phyloP scores from a whole-genome alignment of 2,888 invertebrate genomes.

The Diarsia dahlii region DNA sequence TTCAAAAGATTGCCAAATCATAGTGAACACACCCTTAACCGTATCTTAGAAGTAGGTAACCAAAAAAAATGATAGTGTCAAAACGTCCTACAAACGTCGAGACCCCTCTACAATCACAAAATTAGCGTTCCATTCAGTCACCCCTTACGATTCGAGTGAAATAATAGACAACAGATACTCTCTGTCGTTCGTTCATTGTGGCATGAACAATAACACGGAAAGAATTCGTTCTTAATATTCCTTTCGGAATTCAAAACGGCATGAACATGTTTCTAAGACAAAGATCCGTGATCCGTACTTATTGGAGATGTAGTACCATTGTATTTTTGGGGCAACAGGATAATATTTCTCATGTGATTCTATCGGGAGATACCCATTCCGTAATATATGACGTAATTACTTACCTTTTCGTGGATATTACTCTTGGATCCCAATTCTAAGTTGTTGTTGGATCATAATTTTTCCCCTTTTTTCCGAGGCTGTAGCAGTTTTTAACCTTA shows the following conservation, averaged over 20 bases:
- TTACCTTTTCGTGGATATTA: constrained; percentile 46
- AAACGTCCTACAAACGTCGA: not conserved
- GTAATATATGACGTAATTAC: constrained; percentile 55
- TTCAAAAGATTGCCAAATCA: no score
- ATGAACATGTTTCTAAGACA: constrained; percentile 65
- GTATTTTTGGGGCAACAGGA: constrained; percentile 51
- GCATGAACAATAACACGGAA: constrained; percentile 46
- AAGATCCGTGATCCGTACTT: constrained; percentile 60
- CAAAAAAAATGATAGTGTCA: not conserved
- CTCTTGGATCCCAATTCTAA: constrained; percentile 23
- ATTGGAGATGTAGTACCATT: constrained; percentile 47
- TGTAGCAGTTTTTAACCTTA: constrained; percentile 2
- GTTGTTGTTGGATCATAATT: constrained; percentile 24
- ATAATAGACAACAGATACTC: constrained; percentile 39
- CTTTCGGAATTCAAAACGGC: constrained; percentile 60
- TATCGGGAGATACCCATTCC: constrained; percentile 38
- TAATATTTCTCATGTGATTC: constrained; percentile 54
- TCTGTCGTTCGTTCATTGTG: constrained; percentile 45
- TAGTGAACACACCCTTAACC: no score
- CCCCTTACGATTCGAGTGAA: constrained; percentile 20
- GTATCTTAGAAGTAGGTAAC: not conserved
- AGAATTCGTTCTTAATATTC: constrained; percentile 46
- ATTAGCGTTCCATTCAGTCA: constrained; percentile 42
- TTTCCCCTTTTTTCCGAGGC: constrained; percentile 15
- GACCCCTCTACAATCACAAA: constrained; percentile 9